Evolutionary conservation across 2,113 vertebrate species (phyloP).

Genomic region (Brachypodius melanocephalos): DNA sequence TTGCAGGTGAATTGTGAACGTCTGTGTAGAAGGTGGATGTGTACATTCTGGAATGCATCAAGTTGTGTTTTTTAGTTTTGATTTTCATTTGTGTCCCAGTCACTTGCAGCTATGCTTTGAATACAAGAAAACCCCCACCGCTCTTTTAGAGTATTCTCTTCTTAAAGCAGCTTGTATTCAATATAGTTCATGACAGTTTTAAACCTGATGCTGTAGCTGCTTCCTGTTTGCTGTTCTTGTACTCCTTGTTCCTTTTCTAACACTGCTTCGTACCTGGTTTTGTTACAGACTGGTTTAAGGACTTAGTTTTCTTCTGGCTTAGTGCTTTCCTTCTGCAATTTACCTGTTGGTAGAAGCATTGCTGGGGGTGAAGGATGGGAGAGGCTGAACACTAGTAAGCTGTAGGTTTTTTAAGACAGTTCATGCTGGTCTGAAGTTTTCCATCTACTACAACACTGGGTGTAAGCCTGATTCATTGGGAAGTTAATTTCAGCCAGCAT

Average conservation of each 20-base stretch:
- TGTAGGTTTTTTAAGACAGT: not conserved
- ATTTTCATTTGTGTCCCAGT: not conserved
- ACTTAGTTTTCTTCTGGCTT: not conserved
- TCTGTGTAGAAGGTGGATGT: not conserved
- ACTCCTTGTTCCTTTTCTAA: not conserved
- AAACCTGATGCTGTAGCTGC: not conserved
- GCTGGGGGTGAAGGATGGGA: not conserved
- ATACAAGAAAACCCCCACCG: not conserved
- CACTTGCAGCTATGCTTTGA: not conserved
- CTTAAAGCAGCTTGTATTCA: not conserved
- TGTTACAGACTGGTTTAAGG: not conserved
- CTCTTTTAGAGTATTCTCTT: not conserved
- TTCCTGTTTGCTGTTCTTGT: not conserved
- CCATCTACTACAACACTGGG: not conserved
- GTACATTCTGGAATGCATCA: accelerated
- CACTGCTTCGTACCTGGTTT: not conserved
- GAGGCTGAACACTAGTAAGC: not conserved
- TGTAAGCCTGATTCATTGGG: not conserved
- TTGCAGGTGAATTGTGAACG: not conserved
- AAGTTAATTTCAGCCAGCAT: not conserved
- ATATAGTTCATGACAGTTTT: not conserved
- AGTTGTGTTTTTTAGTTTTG: not conserved
- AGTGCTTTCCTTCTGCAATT: not conserved
- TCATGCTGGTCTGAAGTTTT: not conserved
- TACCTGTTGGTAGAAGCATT: not conserved